These are phyloP conservation scores for Ephydatia muelleri DNA, from an alignment of 37 sponge, comb jelly and placozoan genomes.

Conservation along the genomic window DNA sequence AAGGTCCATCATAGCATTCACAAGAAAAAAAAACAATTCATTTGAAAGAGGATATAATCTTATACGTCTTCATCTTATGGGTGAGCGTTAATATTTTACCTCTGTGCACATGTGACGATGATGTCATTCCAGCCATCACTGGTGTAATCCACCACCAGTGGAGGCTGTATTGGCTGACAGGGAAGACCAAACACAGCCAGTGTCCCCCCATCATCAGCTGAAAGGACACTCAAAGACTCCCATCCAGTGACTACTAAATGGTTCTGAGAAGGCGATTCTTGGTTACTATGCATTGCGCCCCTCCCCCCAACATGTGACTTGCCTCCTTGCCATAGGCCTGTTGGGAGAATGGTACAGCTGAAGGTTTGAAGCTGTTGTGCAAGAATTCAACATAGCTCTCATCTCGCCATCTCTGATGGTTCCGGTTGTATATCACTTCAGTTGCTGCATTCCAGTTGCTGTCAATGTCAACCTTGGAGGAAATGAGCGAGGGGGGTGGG, in stretches of 20 bases:
- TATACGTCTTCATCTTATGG: no score
- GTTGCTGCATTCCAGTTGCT: constrained; percentile 72
- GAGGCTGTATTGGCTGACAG: constrained; percentile 67
- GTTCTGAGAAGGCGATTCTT: constrained; percentile 29
- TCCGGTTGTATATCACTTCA: constrained; percentile 46
- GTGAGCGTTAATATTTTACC: constrained; percentile 1
- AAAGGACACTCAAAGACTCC: constrained; percentile 35
- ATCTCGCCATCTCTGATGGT: constrained; percentile 33
- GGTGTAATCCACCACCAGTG: constrained; percentile 71
- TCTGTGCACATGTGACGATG: constrained; percentile 69
- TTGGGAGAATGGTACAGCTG: constrained; percentile 37
- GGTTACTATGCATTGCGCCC: neutral
- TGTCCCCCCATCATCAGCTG: constrained; percentile 47
- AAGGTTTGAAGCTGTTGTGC: constrained; percentile 60
- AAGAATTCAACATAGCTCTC: constrained; percentile 29
- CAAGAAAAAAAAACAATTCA: no score
- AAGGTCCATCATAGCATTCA: no score
- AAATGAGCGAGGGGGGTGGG: neutral
- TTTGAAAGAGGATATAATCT: no score
- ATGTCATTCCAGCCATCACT: constrained; percentile 81
- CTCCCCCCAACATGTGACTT: neutral
- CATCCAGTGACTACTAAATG: constrained; percentile 75
- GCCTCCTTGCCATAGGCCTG: constrained; percentile 46
- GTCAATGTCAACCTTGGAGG: constrained; percentile 56
- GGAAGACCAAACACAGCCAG: constrained; percentile 15